These are phyloP conservation scores for Fulmarus glacialis DNA, from an alignment of 2,113 vertebrate genomes.

Conservation along the genomic window DNA sequence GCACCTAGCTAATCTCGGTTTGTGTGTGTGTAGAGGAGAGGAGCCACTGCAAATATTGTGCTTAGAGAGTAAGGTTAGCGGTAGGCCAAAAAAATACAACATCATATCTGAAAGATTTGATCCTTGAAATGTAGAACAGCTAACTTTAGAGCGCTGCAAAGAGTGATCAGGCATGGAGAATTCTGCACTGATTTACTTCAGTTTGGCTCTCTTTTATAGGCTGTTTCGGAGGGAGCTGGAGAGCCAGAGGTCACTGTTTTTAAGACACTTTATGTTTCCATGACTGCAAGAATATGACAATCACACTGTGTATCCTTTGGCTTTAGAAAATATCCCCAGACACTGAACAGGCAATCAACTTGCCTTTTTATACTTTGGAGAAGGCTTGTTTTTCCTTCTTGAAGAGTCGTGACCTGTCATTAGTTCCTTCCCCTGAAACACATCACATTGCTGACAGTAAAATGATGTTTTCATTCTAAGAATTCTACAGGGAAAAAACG, in stretches of 20 bases:
- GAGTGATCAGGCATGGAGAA: neutral
- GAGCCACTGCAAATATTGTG: neutral
- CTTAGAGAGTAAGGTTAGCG: neutral
- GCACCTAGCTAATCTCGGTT: neutral
- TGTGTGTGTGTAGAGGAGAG: neutral
- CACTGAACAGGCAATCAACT: conserved; percentile 28
- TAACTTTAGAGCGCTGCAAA: neutral
- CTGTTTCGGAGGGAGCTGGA: neutral
- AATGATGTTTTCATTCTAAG: conserved; percentile 63
- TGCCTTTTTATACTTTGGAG: conserved; percentile 23
- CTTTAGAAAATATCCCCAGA: conserved; percentile 62
- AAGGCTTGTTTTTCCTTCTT: conserved; percentile 54
- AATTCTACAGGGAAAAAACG: conserved; percentile 31
- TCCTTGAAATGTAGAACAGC: neutral
- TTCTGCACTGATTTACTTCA: neutral
- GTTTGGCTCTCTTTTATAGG: neutral
- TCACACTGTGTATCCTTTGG: conserved; percentile 23
- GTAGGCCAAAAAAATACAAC: neutral
- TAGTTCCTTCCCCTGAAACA: conserved; percentile 60
- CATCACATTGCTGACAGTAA: conserved; percentile 54
- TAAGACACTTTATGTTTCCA: conserved; percentile 13
- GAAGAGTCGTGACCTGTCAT: conserved; percentile 61
- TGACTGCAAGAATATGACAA: conserved; percentile 61
- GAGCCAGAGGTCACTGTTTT: conserved; percentile 36
- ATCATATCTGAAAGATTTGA: neutral